A percentile compares a stretch with the other conserved stretches of the same genome.
Conservation (phyloP, 2,888 invertebrate genomes). For the Eilema griseolum region DNA sequence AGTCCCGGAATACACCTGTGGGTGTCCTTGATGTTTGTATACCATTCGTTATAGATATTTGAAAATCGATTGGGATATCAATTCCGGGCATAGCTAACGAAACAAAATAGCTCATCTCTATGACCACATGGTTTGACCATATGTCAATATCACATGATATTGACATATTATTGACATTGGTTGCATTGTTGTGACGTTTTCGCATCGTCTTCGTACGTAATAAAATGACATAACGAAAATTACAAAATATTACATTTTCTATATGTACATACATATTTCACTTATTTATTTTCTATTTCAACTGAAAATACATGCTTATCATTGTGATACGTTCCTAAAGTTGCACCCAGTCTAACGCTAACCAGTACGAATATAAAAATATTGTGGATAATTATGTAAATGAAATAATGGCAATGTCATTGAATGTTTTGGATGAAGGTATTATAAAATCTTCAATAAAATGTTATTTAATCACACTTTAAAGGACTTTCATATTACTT, state of each 20-base stretch:
- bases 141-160: too few species aligned
- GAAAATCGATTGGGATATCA: too few species aligned
- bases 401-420: background rate
- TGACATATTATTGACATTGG: background rate
- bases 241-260: background rate
- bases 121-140: background rate
- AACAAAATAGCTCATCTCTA: background rate
- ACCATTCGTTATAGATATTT: too few species aligned
- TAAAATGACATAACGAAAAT: background rate
- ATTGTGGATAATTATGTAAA: background rate
- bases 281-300: too few species aligned
- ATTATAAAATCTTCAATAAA: background rate
- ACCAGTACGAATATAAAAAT: background rate
- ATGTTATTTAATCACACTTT: background rate
- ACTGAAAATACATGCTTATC: background rate
- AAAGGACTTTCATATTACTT: background rate
- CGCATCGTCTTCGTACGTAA: background rate
- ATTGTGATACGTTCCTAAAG: background rate
- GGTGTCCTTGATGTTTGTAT: conserved; percentile 36
- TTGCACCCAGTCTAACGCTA: background rate
- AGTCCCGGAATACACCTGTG: conserved; percentile 47
- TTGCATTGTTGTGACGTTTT: background rate
- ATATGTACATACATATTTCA: too few species aligned
- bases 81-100: too few species aligned
- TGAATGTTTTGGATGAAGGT: background rate